Conservation (phyloP, 92 coral and sea anemone genomes). For the Anthopleura xanthogrammica region DNA sequence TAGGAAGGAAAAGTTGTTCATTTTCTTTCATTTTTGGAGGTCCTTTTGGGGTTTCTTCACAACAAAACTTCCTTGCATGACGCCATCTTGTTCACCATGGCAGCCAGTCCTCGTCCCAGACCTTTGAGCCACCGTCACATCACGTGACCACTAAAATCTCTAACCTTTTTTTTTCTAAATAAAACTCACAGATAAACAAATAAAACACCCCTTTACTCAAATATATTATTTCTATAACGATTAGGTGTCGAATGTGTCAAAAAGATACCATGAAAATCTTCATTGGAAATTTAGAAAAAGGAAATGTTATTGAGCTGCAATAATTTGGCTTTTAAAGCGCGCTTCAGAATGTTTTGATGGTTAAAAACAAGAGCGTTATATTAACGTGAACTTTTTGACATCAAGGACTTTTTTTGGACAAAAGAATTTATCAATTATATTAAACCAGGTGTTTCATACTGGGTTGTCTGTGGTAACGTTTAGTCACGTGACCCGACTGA, state of each 20-base stretch:
- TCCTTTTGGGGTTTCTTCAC: slow-evolving; percentile 2
- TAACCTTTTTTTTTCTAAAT: not conserved
- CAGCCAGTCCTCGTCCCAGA: slow-evolving; percentile 43
- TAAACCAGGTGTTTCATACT: not conserved
- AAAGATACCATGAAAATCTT: not conserved
- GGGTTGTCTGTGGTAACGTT: slow-evolving; percentile 3
- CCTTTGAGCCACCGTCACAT: slow-evolving; percentile 13
- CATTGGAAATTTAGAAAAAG: not conserved
- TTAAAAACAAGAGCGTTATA: not conserved
- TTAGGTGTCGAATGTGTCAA: not conserved
- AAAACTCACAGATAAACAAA: not conserved
- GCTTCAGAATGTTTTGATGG: not conserved
- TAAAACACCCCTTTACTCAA: not conserved
- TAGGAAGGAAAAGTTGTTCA: not conserved
- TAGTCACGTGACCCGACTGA: not conserved
- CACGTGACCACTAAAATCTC: slow-evolving; percentile 23
- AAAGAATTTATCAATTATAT: not conserved
- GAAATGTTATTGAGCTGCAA: not conserved
- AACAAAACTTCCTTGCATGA: slow-evolving; percentile 40
- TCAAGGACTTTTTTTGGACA: not conserved
- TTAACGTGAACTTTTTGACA: not conserved
- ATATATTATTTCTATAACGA: not conserved
- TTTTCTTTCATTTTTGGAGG: slow-evolving; percentile 18
- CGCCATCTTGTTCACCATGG: slow-evolving; percentile 72
- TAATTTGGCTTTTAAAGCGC: not conserved